Evolutionary conservation across 2,888 invertebrate species (phyloP).

Genomic region (Sericinus montela): DNA sequence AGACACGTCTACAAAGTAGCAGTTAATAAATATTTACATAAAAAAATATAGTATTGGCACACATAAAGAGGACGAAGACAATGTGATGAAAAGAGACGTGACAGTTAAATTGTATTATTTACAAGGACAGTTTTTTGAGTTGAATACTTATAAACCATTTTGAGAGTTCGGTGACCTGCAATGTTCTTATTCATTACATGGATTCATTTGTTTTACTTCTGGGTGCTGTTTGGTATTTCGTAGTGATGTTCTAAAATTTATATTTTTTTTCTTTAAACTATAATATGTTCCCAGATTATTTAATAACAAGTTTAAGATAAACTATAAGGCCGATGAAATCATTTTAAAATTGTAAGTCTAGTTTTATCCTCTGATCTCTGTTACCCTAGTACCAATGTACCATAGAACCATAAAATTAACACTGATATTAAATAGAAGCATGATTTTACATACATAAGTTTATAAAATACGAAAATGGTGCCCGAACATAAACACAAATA

Average conservation of each 20-base stretch:
- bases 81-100: slow-evolving; percentile 31
- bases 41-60: slow-evolving; percentile 24
- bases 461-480: too few species aligned
- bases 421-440: too few species aligned
- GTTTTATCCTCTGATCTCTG: too few species aligned
- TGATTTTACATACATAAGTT: too few species aligned
- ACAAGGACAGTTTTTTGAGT: slow-evolving; percentile 47
- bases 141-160: slow-evolving; percentile 29
- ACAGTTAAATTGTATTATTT: slow-evolving; percentile 48
- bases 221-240: not conserved
- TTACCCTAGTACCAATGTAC: too few species aligned
- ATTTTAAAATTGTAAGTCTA: too few species aligned
- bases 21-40: slow-evolving; percentile 55
- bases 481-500: not conserved
- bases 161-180: slow-evolving; percentile 56
- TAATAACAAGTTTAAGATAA: too few species aligned
- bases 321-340: too few species aligned
- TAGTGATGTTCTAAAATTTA: not conserved
- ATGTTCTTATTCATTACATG: slow-evolving; percentile 58
- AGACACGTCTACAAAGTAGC: slow-evolving; percentile 50
- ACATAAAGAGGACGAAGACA: slow-evolving; percentile 30
- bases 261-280: not conserved
- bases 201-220: slow-evolving; percentile 37
- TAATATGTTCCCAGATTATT: not conserved
- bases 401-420: too few species aligned